phyloP scores from a whole-genome alignment of 2,888 invertebrate genomes.

The Andrena haemorrhoa region DNA sequence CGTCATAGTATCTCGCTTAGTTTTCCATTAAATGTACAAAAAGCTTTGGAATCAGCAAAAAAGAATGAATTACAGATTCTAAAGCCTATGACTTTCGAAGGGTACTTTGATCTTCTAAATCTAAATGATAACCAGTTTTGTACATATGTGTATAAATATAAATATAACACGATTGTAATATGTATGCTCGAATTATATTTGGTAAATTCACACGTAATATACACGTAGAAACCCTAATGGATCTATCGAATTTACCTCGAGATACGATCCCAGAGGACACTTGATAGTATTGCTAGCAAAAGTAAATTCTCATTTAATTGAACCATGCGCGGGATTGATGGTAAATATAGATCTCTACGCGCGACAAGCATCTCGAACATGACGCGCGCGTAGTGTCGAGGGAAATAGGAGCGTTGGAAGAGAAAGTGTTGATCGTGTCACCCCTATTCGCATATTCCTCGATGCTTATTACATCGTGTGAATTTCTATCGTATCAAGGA shows the following conservation, averaged over 20 bases:
- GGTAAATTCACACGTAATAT: constrained; percentile 29
- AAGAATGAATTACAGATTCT: constrained; percentile 10
- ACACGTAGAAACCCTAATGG: neutral
- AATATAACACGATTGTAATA: constrained; percentile 26
- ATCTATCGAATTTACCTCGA: neutral
- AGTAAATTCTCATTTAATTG: too few species aligned
- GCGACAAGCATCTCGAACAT: too few species aligned
- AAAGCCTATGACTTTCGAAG: neutral
- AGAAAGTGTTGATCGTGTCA: too few species aligned
- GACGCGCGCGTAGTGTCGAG: too few species aligned
- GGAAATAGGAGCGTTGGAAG: too few species aligned
- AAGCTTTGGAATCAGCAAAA: too few species aligned
- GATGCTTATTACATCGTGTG: too few species aligned
- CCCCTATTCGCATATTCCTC: too few species aligned
- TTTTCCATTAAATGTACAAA: constrained; percentile 26
- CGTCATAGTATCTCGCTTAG: constrained; percentile 45
- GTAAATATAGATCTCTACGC: too few species aligned
- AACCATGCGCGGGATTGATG: too few species aligned
- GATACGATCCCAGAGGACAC: neutral
- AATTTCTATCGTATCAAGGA: too few species aligned
- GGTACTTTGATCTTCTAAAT: constrained; percentile 26
- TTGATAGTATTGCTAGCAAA: too few species aligned
- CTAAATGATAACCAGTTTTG: constrained; percentile 23
- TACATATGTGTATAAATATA: constrained; percentile 51
- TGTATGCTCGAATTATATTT: constrained; percentile 45